phyloP scores from a whole-genome alignment of 1,140 invertebrate species.

The Chironomus striatipennis region DNA sequence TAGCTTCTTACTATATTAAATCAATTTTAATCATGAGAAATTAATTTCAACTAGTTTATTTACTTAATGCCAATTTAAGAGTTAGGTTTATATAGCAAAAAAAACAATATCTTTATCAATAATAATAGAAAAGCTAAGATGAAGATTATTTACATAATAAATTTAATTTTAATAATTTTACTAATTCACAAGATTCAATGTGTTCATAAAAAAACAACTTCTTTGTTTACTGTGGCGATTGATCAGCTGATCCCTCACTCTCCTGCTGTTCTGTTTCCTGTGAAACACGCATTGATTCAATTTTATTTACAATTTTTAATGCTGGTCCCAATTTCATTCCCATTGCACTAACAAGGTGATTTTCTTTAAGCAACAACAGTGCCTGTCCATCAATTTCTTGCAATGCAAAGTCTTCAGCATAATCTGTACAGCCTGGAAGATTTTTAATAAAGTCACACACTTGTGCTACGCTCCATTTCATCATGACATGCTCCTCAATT shows the following conservation, averaged over 20 bases:
- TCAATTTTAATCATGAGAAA: too few relatives aligned
- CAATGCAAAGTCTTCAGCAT: conserved; percentile 88
- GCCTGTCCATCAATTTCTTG: conserved; percentile 96
- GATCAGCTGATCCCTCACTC: background rate
- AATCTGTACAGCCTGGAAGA: conserved; percentile 80
- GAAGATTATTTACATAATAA: too few relatives aligned
- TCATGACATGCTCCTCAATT: conserved; percentile 26
- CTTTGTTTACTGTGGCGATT: background rate
- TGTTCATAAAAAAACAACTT: background rate
- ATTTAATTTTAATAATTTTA: too few relatives aligned
- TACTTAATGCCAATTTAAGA: too few relatives aligned
- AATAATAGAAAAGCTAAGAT: too few relatives aligned
- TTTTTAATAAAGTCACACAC: conserved; percentile 79
- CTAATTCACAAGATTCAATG: too few relatives aligned
- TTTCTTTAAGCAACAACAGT: conserved; percentile 85
- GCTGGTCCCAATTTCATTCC: conserved; percentile 92
- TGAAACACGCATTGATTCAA: conserved; percentile 34
- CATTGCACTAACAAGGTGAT: conserved; percentile 90
- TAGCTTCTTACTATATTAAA: too few relatives aligned
- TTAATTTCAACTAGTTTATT: too few relatives aligned
- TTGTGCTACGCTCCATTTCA: conserved; percentile 51
- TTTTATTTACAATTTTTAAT: conserved; percentile 78
- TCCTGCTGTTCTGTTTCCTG: background rate
- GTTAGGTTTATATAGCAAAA: too few relatives aligned
- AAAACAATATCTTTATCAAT: too few relatives aligned